Evolutionary conservation across 2,888 invertebrate species (phyloP), one percentile per base, ranked within the genome.

Genomic region (Peribatodes rhomboidaria): DNA sequence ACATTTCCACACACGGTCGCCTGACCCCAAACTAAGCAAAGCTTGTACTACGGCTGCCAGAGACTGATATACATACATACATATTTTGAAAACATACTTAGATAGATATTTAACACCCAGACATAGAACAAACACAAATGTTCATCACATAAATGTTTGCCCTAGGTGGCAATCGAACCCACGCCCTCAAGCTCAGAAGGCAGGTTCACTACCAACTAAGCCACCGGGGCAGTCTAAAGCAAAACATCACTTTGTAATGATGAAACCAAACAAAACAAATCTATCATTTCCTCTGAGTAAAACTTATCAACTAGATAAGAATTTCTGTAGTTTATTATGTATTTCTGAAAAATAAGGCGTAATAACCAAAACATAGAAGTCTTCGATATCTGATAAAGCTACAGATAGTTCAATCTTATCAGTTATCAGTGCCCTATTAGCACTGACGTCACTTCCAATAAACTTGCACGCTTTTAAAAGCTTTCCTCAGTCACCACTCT

Each of bases 231-330:
- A 13, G 10, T 1, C 35, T 6, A 50, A 50, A 33, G 16, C 35
- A 6, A 50, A 50, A 22, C 11, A 18, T 13, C 50, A 16, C n/a
- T 11, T 31, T 35, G 20, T 22, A 37, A 59, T 58, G 31, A 41
- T 33, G 41, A 59, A 49, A 50, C 33, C 16, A 3, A 18, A 61
- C 18, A 44, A 33, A 16, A 37, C 4, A n/a, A 35, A 35, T 14
- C 22, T 6, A 20, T 22, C n/a, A 55, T 55, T 49, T 44, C 46
- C 44, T 47, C 3, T 39, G 16, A 16, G 49, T 33, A 13, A 49
- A 35, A 18, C 49, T 49, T 59, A 52, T 59, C 50, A 44, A 1
- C 42, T 8, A 33, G 59, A 59, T 52, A 52, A 33, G 9, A 18
- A 31, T 27, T 49, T 14, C 14, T 22, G 31, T 6, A 33, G 13